Base-by-base conservation (phyloP, 2,113 vertebrate species). In the Cinclus cinclus region DNA sequence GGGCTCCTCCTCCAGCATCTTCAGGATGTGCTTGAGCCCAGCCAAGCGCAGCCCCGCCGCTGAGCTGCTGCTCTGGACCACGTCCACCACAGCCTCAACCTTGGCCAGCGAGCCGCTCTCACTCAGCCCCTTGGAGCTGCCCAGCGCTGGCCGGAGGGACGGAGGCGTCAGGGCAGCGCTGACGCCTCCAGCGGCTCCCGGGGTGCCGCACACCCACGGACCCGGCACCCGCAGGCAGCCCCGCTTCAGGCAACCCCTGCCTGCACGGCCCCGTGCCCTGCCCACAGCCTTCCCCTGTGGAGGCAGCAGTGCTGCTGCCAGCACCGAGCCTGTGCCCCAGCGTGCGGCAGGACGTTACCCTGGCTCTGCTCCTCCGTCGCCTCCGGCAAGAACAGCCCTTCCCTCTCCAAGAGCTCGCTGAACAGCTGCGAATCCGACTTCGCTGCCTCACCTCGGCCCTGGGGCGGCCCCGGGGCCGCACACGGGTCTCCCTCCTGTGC, bases 301-400 rank as follows among this genome's bases (percentile, higher is more conserved):
- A 39, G 41, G 39, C 81, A 28, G 47, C 3, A 9, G 46, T 19
- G 39, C 62, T 5, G 13, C 60, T 39, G 74, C 81, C 25, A 30
- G 81, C 69, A 25, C 67, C 5, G 0, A 0, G 4, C 3, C 0
- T 0, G 13, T 3, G 21, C n/a, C 76, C 73, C 78, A 21, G 3
- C 1, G 0, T 1, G 0, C 2, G 25, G 42, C 44, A 10, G 25
- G 56, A 24, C 30, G 78, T 95, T 91, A 98, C 99, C 98, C 97
- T 96, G 97, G 82, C 98, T 97, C 96, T 98, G 98, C 91, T 99
- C 98, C 91, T 99, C 98, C 10, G 97, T 80, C 84, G 98, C 96
- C 1, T 98, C 95, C 0, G 98, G 96, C 33, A 98, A 97, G 25
- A 75, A 71, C 88, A 98, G 96, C 55, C 98, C 98, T 82, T 99